These are phyloP conservation scores for Bombylius major DNA, from an alignment of 2,888 invertebrate genomes.

Conservation along the genomic window DNA sequence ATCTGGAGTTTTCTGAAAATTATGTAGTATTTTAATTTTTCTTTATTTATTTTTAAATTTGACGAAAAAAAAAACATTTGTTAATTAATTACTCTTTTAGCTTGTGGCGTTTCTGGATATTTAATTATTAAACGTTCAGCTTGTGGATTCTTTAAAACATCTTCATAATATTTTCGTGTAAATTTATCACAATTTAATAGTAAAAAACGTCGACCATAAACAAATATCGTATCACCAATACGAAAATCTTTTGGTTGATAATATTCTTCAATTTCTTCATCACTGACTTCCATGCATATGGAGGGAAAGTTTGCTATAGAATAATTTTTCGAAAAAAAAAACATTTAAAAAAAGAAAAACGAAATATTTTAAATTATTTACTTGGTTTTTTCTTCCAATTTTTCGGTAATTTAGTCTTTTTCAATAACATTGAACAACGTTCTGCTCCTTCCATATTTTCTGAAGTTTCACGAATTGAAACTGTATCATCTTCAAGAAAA, in stretches of 20 bases:
- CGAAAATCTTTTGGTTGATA: constrained; percentile 66
- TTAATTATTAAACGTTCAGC: constrained; percentile 27
- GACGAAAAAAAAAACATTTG: not conserved
- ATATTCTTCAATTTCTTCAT: constrained; percentile 61
- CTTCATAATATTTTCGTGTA: constrained; percentile 61
- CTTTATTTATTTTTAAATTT: too few relatives aligned
- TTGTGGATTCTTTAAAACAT: constrained; percentile 18
- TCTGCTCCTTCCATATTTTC: constrained; percentile 57
- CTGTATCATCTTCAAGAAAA: constrained; percentile 68
- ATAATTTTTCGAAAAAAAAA: not conserved
- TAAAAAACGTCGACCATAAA: constrained; percentile 58
- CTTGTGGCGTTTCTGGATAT: constrained; percentile 20
- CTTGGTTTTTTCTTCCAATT: constrained; percentile 51
- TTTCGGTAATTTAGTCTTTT: constrained; percentile 64
- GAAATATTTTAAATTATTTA: constrained; percentile 17
- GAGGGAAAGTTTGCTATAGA: constrained; percentile 47
- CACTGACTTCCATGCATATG: constrained; percentile 53
- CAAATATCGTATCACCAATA: constrained; percentile 57
- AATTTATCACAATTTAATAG: constrained; percentile 69
- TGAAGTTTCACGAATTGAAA: constrained; percentile 63
- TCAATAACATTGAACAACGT: constrained; percentile 59
- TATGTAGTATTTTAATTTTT: not conserved
- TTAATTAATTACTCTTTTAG: constrained; percentile 14
- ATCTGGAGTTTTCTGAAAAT: constrained; percentile 13
- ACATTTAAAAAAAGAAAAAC: not conserved